phyloP scores from a whole-genome alignment of 2,888 invertebrate species.

The Torymus aiolomorphi region DNA sequence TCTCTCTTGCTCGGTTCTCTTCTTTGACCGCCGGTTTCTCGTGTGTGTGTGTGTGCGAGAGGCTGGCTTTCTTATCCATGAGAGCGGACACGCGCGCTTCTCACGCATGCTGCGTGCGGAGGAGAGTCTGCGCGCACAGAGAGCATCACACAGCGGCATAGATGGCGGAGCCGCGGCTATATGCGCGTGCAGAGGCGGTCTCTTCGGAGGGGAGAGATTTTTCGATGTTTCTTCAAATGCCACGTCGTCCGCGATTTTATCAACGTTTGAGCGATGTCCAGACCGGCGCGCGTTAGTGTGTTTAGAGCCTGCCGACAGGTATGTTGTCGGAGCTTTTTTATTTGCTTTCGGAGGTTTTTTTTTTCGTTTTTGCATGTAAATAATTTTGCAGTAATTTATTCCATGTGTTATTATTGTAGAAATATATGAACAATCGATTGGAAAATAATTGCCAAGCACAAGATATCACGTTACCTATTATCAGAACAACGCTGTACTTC shows the following conservation, averaged over 20 bases:
- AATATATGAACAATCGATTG: too few species aligned
- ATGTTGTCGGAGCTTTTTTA: not conserved
- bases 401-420: too few species aligned
- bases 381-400: too few species aligned
- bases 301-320: constrained; percentile 12
- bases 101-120: constrained; percentile 48
- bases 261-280: constrained; percentile 44
- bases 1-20: constrained; percentile 52
- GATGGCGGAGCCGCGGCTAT: too few species aligned
- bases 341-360: not conserved
- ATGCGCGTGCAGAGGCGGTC: too few species aligned
- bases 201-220: constrained; percentile 18
- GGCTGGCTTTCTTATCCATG: constrained; percentile 46
- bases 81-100: constrained; percentile 63
- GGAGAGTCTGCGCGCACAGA: too few species aligned
- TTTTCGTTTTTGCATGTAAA: not conserved
- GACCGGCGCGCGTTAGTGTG: not conserved
- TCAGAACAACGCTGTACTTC: too few species aligned
- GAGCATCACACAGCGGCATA: too few species aligned
- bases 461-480: not conserved
- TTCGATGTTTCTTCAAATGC: constrained; percentile 55
- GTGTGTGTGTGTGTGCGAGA: constrained; percentile 51
- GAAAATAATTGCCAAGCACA: not conserved
- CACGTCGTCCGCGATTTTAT: constrained; percentile 50
- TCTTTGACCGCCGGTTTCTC: constrained; percentile 60